Percentiles rank a stretch among this genome's conserved stretches.
These are phyloP conservation scores for Clavelina lepadiformis DNA, from an alignment of 23 tunicate species.

Conservation along the genomic window DNA sequence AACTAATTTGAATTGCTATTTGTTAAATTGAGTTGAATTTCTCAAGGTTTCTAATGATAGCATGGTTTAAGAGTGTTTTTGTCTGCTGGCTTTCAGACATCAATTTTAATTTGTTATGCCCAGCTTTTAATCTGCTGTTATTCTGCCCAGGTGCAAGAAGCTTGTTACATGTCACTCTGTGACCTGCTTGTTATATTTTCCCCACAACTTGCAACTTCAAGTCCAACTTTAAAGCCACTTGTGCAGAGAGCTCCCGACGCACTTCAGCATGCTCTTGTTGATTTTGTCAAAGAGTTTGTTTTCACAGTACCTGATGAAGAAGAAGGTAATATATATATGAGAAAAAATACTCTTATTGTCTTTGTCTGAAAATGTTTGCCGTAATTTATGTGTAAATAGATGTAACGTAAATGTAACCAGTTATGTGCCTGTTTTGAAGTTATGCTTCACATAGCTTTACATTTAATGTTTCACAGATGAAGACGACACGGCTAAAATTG, in stretches of 20 bases:
- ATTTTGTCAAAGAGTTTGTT: slow-evolving; percentile 68
- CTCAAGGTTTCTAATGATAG: not conserved
- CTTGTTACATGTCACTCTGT: slow-evolving; percentile 73
- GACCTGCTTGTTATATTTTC: slow-evolving; percentile 80
- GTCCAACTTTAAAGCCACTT: slow-evolving; percentile 59
- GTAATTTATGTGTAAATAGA: not conserved
- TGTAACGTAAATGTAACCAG: not conserved
- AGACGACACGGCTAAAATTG: slow-evolving; percentile 80
- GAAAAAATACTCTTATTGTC: not conserved
- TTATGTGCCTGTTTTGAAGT: not conserved
- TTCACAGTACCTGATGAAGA: slow-evolving; percentile 74
- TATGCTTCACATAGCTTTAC: not conserved
- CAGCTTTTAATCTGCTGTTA: too few species aligned
- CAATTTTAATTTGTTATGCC: too few species aligned
- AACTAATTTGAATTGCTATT: not conserved
- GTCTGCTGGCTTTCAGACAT: not conserved
- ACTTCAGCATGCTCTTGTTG: slow-evolving; percentile 68
- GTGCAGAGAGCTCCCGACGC: slow-evolving; percentile 78
- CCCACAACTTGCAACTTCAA: slow-evolving; percentile 77
- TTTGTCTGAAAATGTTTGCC: not conserved
- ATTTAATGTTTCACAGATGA: slow-evolving; percentile 46
- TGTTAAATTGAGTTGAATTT: not conserved
- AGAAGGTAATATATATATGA: slow-evolving; percentile 43
- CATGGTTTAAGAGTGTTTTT: not conserved
- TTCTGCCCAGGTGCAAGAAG: slow-evolving; percentile 75